Evolutionary conservation across 2,888 invertebrate species (phyloP), one percentile per base, ranked within the genome.

Genomic region (Epiblema foenella): DNA sequence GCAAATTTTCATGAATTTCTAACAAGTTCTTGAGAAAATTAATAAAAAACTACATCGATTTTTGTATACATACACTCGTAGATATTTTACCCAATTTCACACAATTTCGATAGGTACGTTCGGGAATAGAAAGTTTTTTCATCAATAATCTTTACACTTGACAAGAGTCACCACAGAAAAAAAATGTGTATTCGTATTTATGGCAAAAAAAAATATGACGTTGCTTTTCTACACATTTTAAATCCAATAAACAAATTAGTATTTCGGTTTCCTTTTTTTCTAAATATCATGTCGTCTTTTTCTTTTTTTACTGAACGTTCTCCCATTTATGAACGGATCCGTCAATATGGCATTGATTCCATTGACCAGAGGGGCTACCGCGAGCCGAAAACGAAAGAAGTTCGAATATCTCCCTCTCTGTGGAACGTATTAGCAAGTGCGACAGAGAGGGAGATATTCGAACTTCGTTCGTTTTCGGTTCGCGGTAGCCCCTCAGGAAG

Each of bases 11-110:
- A 54, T 51, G 7, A 46, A 54, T 59, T 54, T 42, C 4, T 29
- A 42, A 52, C 49, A 33, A 58, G 18, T 57, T 46, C 20, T 33
- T 11, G 18, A 15, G 4, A 18, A 54, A 29, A 18, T 33, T 0
- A n/a, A 51, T 24, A 33, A 39, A 68, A 68, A 67, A 39, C 12
- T 59, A 39, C 59, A 68, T 68, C 39, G 67, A 68, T 68, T 68
- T 67, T 59, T 59, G 67, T 58, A 17, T 59, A 29, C 67, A 54
- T 51, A 11, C 39, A 8, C n/a, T n/a, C 24, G 7, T 64, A 52
- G 17, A 7, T 37, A 11, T 33, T 52, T 9, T 37, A 0, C 1
- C 5, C 17, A 15, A 46, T 18, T 24, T 46, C n/a, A 60, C 15
- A 51, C 18, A 39, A 64, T 12, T 17, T 2, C n/a, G 15, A 33